A percentile compares a stretch with the other conserved stretches of the same genome.
Evolutionary conservation across 2,797 vertebrate species (phyloP).

Genomic region (Typhlichthys eigenmanni): DNA sequence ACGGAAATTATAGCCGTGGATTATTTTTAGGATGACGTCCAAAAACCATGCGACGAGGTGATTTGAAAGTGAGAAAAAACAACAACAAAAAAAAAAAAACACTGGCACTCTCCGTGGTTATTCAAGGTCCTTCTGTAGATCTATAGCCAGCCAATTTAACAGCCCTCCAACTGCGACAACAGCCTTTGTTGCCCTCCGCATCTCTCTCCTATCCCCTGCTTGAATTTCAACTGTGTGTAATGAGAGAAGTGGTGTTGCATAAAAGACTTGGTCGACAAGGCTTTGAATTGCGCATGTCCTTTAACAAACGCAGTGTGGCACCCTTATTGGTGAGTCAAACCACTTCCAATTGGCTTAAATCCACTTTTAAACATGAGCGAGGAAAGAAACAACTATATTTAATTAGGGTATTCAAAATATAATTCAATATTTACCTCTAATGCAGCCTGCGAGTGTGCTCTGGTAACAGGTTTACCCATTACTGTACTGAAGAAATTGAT

Average conservation of each 20-base stretch:
- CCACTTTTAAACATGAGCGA: constrained; percentile 6
- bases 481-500: constrained; percentile 11
- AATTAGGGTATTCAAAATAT: constrained; percentile 4
- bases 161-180: constrained; percentile 46
- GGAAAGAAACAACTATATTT: constrained; percentile 10
- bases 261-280: constrained; percentile 32
- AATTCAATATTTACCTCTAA: background rate
- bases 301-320: background rate
- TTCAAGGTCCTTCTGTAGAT: constrained; percentile 65
- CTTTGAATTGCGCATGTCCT: constrained; percentile 31
- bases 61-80: constrained; percentile 70
- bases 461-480: background rate
- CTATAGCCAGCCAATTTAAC: constrained; percentile 60
- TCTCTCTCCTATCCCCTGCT: constrained; percentile 25
- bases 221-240: constrained; percentile 33
- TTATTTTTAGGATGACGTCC: constrained; percentile 68
- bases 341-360: constrained; percentile 11
- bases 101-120: constrained; percentile 54
- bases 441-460: background rate
- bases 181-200: constrained; percentile 27
- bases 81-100: constrained; percentile 14
- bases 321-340: constrained; percentile 23
- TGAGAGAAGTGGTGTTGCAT: constrained; percentile 37
- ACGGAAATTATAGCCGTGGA: constrained; percentile 74
- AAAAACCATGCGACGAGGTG: constrained; percentile 64